phyloP scores from a whole-genome alignment of 2,113 vertebrate species.

The Leptosomus discolor region DNA sequence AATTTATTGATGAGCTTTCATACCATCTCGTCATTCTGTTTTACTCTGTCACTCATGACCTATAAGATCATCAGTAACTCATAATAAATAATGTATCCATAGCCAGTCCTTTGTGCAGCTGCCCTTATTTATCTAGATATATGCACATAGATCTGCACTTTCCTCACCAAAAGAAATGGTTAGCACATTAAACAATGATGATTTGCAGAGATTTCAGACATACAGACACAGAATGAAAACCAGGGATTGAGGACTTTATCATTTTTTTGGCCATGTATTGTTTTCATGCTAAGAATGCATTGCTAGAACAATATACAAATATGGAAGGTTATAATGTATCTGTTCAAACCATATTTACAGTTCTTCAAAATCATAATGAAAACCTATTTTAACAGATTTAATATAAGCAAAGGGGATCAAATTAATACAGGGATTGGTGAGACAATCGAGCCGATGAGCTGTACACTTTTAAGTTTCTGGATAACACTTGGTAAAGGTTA shows the following conservation, averaged over 20 bases:
- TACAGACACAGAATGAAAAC: neutral
- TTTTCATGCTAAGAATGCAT: neutral
- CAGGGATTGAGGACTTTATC: neutral
- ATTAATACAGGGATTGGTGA: neutral
- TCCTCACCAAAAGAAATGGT: neutral
- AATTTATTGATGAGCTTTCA: conserved; percentile 66
- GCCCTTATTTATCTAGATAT: neutral
- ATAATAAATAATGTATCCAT: conserved; percentile 59
- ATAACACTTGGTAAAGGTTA: conserved; percentile 5
- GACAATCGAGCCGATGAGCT: neutral
- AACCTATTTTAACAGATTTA: neutral
- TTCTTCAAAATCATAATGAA: conserved; percentile 16
- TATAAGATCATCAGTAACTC: conserved; percentile 49
- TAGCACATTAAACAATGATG: neutral
- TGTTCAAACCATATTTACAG: neutral
- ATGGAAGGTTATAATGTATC: neutral
- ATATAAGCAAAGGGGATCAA: neutral
- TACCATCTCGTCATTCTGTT: conserved; percentile 8
- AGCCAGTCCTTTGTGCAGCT: neutral
- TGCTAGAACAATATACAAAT: conserved; percentile 4
- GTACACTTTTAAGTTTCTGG: neutral
- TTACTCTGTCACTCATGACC: conserved; percentile 55
- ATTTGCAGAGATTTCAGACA: neutral
- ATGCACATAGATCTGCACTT: neutral
- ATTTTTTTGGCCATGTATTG: neutral